Conservation (phyloP, 2,113 vertebrate species). For the Hoplias malabaricus region DNA sequence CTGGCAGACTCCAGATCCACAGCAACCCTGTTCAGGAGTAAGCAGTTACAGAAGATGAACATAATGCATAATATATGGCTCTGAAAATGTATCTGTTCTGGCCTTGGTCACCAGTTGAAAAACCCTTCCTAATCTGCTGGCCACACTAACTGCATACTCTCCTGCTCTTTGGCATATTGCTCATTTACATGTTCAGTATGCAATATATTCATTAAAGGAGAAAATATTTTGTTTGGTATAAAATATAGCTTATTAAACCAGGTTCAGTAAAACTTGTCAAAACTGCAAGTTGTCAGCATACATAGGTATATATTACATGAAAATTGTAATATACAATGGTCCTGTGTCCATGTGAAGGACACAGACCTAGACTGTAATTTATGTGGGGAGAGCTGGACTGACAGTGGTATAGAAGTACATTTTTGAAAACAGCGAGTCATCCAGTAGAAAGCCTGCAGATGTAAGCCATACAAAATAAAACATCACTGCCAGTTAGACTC, state of each 20-base stretch:
- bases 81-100: constrained; percentile 10
- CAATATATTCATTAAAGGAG: neutral
- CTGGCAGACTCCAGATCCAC: no score
- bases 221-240: neutral
- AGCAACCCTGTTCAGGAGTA: no score
- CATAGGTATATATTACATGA: no score
- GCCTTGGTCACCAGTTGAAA: constrained; percentile 12
- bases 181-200: neutral
- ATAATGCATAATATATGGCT: neutral
- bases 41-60: no score
- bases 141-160: constrained; percentile 22
- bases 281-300: constrained; percentile 41
- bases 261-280: constrained; percentile 9
- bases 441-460: constrained; percentile 24
- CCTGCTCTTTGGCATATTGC: neutral
- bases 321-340: no score
- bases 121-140: constrained; percentile 31
- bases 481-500: constrained; percentile 10
- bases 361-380: constrained; percentile 16
- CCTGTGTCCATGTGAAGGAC: constrained; percentile 24
- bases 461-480: constrained; percentile 40
- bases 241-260: constrained; percentile 12
- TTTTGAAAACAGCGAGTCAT: constrained; percentile 30
- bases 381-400: constrained; percentile 18
- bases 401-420: constrained; percentile 22